Base-by-base conservation (phyloP, 2,888 invertebrate genomes). In the Carcina quercana region DNA sequence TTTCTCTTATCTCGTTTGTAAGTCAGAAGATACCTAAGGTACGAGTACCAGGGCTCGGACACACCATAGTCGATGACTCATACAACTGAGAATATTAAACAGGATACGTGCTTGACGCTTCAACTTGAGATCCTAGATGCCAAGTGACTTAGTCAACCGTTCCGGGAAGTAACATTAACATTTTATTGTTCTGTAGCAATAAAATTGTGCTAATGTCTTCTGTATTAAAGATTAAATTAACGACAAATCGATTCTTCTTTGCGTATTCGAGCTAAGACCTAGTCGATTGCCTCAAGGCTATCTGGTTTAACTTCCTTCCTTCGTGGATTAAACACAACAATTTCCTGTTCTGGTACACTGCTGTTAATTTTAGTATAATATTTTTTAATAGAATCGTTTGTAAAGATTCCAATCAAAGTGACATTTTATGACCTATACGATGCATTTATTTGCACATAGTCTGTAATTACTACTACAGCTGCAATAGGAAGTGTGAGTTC, bases 61-160 rank as follows among this genome's bases (percentile, higher is more conserved):
- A n/a, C n/a, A n/a, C n/a, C n/a, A n/a, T n/a, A n/a, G n/a, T n/a
- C n/a, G 17, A 14, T 26, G 26, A 26, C 15, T 26, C 26, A 26
- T 15, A 2, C 2, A 14, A 7, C 3, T 11, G 8, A 3, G 2
- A 25, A 3, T 14, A 25, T 25, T 25, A 13, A 14, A 25, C 6
- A 2, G 7, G 26, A 15, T 13, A 13, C 26, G 26, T 15, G 15
- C 10, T 27, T 17, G 10, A 25, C 8, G 8, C n/a, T 25, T 8
- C n/a, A n/a, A n/a, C n/a, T n/a, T 13, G 19, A 52, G 47, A 53
- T 53, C 55, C 53, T 53, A 53, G 45, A 63, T 62, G 51, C 58
- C 51, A 45, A 30, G 41, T 40, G 28, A 39, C 38, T 55, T 52
- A 54, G 38, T 37, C 37, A 49, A 45, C 34, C 22, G 33, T 38